Evolutionary conservation across 2,113 vertebrate species (phyloP).

Genomic region (Clinocottus analis): DNA sequence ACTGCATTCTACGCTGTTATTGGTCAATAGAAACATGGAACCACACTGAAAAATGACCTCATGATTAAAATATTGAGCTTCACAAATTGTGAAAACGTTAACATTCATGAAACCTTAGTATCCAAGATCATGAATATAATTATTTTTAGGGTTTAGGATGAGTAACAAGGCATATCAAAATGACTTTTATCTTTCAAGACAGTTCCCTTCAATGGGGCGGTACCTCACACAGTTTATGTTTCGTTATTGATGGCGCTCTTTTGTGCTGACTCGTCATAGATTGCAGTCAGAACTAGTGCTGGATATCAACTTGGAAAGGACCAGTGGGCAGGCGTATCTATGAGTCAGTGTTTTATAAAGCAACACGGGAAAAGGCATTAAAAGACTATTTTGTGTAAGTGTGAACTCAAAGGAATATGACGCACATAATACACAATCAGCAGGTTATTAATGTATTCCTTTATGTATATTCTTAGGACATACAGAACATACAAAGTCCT

Average conservation of each 20-base stretch:
- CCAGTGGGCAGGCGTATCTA: background rate
- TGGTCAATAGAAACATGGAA: background rate
- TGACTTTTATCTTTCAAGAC: background rate
- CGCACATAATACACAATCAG: background rate
- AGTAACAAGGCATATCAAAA: background rate
- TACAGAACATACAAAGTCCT: background rate
- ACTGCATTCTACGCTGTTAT: background rate
- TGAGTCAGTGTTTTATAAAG: conserved; percentile 2
- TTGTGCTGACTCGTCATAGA: conserved; percentile 38
- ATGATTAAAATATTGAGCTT: background rate
- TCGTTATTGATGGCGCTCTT: conserved; percentile 12
- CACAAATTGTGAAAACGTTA: background rate
- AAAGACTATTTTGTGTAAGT: background rate
- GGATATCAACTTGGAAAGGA: conserved; percentile 8
- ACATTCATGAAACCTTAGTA: background rate
- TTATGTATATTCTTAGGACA: background rate
- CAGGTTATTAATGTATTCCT: background rate
- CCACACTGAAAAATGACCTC: background rate
- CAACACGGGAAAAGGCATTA: background rate
- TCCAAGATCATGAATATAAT: background rate
- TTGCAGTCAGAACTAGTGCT: conserved; percentile 8
- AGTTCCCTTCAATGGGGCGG: background rate
- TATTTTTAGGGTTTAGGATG: background rate
- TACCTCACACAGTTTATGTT: conserved; percentile 17
- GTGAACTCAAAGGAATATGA: conserved; percentile 1